Evolutionary conservation across 2,888 invertebrate genomes (phyloP).

Genomic region (Muscina levida): DNA sequence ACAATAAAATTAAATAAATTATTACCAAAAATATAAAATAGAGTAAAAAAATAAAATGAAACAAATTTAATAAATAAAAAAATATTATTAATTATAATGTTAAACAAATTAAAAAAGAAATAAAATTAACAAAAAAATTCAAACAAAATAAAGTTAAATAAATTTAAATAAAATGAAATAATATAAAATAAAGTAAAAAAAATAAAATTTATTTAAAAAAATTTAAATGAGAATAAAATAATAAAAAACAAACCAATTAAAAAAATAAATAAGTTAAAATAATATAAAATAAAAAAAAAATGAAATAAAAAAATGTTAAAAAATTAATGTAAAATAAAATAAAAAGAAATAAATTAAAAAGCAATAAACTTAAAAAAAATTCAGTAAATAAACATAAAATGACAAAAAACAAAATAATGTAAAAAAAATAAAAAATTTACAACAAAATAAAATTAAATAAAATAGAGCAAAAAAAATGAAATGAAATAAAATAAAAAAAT

Average conservation of each 20-base stretch:
- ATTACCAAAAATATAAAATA: not conserved
- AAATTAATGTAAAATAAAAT: slow-evolving; percentile 12
- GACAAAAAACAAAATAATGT: slow-evolving; percentile 4
- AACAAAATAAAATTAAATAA: slow-evolving; percentile 6
- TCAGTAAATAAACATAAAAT: not conserved
- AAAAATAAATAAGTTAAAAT: not conserved
- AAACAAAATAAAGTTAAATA: slow-evolving; percentile 1
- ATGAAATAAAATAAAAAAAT: too few species aligned
- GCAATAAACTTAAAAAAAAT: slow-evolving; percentile 7
- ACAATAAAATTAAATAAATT: slow-evolving; percentile 3
- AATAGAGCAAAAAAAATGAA: not conserved
- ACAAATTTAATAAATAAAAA: not conserved
- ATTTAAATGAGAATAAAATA: not conserved
- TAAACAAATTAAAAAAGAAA: slow-evolving; percentile 14
- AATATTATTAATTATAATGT: not conserved
- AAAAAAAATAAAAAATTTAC: not conserved
- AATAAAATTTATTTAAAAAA: slow-evolving; percentile 10
- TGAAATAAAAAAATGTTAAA: not conserved
- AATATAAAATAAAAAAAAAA: not conserved
- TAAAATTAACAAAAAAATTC: not conserved
- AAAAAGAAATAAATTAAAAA: not conserved
- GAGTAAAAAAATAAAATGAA: not conserved
- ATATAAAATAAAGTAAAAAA: slow-evolving; percentile 16
- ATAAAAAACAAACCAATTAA: not conserved
- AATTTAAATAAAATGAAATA: slow-evolving; percentile 5